Evolutionary conservation across 2,888 invertebrate genomes (phyloP).

Genomic region (Tiliacea citrago): DNA sequence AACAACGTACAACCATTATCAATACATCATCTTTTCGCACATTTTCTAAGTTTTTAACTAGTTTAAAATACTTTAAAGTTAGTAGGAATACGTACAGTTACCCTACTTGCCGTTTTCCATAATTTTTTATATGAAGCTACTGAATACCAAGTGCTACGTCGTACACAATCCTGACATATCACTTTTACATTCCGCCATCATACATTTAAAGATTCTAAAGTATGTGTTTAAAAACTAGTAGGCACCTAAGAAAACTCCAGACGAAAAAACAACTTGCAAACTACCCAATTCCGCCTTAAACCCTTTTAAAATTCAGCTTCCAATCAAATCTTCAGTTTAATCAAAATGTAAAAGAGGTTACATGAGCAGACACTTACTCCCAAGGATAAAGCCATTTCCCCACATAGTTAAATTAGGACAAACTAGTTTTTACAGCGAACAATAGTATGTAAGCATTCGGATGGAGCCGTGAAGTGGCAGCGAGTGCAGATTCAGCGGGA

Average conservation of each 20-base stretch:
- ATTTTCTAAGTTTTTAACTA: background rate
- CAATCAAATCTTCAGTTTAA: conserved; percentile 42
- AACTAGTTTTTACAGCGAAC: conserved; percentile 63
- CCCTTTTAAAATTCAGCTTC: conserved; percentile 29
- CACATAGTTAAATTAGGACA: conserved; percentile 57
- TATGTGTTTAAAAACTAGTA: background rate
- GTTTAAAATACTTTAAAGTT: background rate
- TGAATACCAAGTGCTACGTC: background rate
- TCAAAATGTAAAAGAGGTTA: conserved; percentile 37
- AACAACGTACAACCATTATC: too few relatives aligned
- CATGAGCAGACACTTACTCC: conserved; percentile 30
- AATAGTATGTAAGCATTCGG: conserved; percentile 63
- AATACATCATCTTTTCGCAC: background rate
- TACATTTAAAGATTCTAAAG: background rate
- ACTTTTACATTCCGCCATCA: background rate
- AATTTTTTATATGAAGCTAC: background rate
- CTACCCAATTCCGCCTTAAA: background rate
- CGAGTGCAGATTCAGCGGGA: conserved; percentile 70
- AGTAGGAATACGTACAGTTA: background rate
- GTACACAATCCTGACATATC: background rate
- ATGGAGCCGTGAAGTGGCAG: conserved; percentile 69
- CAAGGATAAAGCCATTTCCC: conserved; percentile 48
- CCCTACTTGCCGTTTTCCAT: background rate
- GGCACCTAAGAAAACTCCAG: background rate
- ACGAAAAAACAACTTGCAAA: background rate